Evolutionary conservation across 2,797 vertebrate genomes (phyloP).

Genomic region (Oreonectes daqikongensis): DNA sequence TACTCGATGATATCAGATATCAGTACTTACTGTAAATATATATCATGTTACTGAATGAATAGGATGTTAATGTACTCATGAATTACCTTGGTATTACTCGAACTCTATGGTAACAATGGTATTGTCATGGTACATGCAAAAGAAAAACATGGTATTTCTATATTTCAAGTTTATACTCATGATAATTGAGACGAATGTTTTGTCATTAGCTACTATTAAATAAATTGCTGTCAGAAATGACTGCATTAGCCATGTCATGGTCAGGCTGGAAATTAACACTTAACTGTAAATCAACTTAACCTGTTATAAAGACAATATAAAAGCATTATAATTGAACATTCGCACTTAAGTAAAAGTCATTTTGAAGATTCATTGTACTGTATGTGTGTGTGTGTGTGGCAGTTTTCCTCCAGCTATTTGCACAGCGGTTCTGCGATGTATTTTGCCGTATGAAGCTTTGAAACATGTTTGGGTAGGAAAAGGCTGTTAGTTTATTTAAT

Average conservation of each 20-base stretch:
- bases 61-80: not conserved
- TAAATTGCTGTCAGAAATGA: conserved; percentile 67
- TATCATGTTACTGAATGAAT: too few species aligned
- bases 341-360: not conserved
- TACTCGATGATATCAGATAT: not conserved
- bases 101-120: not conserved
- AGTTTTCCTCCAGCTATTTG: conserved; percentile 21
- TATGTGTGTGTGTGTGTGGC: not conserved
- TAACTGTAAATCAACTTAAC: not conserved
- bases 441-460: conserved; percentile 1
- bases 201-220: conserved; percentile 67
- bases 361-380: not conserved
- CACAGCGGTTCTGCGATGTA: not conserved
- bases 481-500: conserved; percentile 18
- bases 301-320: not conserved
- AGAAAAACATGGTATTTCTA: not conserved
- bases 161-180: not conserved
- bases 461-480: conserved; percentile 11
- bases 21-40: not conserved
- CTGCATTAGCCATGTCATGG: conserved; percentile 70
- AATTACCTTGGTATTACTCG: not conserved
- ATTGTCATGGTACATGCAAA: not conserved
- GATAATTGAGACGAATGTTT: conserved; percentile 58
- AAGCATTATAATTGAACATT: not conserved
- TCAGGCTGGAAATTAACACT: not conserved